Percentiles rank a stretch among this genome's conserved stretches.
Conservation (phyloP, 35 echinoderm and acorn worm genomes). For the Amphiura filiformis region DNA sequence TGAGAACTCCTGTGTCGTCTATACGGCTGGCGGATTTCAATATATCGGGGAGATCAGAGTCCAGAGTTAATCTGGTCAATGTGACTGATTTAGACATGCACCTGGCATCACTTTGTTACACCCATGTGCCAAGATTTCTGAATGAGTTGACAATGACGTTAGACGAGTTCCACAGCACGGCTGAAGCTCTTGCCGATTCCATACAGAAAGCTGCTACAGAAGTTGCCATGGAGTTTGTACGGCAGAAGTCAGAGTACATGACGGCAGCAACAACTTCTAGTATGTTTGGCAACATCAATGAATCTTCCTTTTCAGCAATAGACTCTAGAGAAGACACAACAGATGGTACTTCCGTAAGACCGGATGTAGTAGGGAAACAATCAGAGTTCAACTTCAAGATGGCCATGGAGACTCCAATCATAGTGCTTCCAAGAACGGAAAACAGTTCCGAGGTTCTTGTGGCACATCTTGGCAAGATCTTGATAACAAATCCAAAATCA, state of each 20-base stretch:
- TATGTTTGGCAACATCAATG: constrained; percentile 47
- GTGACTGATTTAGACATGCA: constrained; percentile 26
- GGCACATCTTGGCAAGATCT: constrained; percentile 88
- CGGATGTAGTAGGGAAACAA: neutral
- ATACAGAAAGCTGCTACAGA: constrained; percentile 88
- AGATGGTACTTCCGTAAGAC: constrained; percentile 16
- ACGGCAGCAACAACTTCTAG: constrained; percentile 29
- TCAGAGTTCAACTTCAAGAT: constrained; percentile 61
- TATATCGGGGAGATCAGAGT: neutral
- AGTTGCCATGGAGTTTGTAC: constrained; percentile 84
- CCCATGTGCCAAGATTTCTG: constrained; percentile 83
- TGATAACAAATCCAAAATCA: constrained; percentile 46
- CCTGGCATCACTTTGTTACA: constrained; percentile 81
- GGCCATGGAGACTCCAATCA: constrained; percentile 85
- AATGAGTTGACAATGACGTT: constrained; percentile 66
- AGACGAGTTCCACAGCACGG: constrained; percentile 89
- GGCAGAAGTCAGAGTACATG: constrained; percentile 35
- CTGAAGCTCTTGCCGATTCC: constrained; percentile 61
- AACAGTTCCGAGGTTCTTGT: constrained; percentile 81
- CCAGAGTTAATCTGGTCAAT: neutral
- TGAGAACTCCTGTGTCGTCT: neutral
- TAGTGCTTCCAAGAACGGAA: constrained; percentile 67
- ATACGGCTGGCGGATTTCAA: neutral
- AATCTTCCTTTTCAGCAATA: constrained; percentile 15
- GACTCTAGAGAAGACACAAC: neutral